Conservation (phyloP, 1,140 invertebrate genomes). For the Dreissena rostriformis region DNA sequence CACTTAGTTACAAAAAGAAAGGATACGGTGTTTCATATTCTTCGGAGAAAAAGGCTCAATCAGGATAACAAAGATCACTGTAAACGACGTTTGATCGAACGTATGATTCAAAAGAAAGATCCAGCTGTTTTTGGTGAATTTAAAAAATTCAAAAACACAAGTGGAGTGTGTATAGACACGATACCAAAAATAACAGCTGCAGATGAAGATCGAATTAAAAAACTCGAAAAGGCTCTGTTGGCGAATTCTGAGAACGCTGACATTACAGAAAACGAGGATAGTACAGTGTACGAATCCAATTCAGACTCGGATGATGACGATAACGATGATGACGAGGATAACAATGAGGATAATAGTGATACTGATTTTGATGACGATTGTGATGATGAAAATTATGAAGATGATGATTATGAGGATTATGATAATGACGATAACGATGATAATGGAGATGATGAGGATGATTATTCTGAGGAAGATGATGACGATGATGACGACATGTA, state of each 20-base stretch:
- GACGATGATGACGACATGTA: slow-evolving; percentile 45
- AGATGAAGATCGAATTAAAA: background rate
- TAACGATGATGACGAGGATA: slow-evolving; percentile 22
- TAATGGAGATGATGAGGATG: slow-evolving; percentile 46
- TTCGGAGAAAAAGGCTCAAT: background rate
- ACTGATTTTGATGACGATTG: slow-evolving; percentile 19
- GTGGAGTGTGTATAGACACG: background rate
- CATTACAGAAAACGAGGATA: background rate
- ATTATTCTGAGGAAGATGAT: slow-evolving; percentile 45
- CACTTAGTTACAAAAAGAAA: slow-evolving; percentile 18
- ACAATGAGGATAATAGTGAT: slow-evolving; percentile 36
- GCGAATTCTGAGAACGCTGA: background rate
- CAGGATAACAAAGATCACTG: background rate
- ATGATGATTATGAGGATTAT: slow-evolving; percentile 40
- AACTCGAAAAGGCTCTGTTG: background rate
- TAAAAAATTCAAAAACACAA: background rate
- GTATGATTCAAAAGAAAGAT: background rate
- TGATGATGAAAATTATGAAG: slow-evolving; percentile 37
- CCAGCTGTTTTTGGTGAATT: background rate
- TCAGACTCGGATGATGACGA: slow-evolving; percentile 30
- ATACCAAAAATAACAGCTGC: background rate
- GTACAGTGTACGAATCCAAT: background rate
- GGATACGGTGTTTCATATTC: background rate
- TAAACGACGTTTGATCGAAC: background rate
- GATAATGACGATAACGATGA: slow-evolving; percentile 44